Evolutionary conservation across 2,888 invertebrate species (phyloP).

Genomic region (Drosophila picticornis): DNA sequence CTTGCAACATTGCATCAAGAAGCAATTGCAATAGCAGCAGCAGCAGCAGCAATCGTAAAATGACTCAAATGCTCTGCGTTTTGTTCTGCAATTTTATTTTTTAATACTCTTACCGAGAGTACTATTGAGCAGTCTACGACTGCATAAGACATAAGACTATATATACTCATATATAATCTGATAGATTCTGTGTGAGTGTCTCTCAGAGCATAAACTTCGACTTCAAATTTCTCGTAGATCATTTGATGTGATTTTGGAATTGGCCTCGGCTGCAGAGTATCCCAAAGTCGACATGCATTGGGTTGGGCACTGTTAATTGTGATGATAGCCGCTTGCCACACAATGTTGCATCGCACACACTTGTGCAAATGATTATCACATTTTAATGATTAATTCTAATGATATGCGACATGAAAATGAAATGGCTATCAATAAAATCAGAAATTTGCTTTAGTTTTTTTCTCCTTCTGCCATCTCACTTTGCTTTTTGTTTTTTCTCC

Average conservation of each 20-base stretch:
- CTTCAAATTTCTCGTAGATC: neutral
- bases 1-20: slow-evolving; percentile 48
- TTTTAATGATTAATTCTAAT: slow-evolving; percentile 84
- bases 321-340: slow-evolving; percentile 32
- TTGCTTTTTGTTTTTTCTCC: neutral
- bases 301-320: neutral
- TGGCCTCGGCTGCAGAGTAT: neutral
- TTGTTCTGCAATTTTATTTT: slow-evolving; percentile 34
- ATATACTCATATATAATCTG: neutral
- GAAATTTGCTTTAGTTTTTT: slow-evolving; percentile 44
- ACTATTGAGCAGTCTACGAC: neutral
- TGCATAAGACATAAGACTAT: neutral
- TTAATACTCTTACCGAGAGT: neutral
- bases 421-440: slow-evolving; percentile 66
- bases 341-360: slow-evolving; percentile 79
- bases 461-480: slow-evolving; percentile 7
- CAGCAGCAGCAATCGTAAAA: slow-evolving; percentile 66
- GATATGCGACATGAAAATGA: slow-evolving; percentile 81
- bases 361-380: slow-evolving; percentile 83
- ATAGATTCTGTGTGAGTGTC: neutral
- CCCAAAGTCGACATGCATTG: neutral
- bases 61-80: slow-evolving; percentile 41
- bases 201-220: neutral
- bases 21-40: slow-evolving; percentile 28
- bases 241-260: neutral